Evolutionary conservation across 2,888 invertebrate genomes (phyloP).

Genomic region (Torymus auratus): DNA sequence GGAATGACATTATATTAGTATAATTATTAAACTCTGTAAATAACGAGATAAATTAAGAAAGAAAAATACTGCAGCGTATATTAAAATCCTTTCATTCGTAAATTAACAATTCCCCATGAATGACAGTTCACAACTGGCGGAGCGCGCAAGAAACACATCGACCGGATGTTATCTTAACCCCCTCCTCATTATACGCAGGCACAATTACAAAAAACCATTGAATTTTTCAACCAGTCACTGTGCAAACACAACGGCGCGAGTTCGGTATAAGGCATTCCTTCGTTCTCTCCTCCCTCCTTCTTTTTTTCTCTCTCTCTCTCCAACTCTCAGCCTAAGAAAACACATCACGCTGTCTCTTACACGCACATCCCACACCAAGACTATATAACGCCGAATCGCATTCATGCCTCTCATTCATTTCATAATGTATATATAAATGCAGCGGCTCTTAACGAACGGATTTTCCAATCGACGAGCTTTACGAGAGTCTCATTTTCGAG

Average conservation of each 20-base stretch:
- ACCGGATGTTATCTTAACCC: conserved; percentile 45
- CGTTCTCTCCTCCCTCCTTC: no score
- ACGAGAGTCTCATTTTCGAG: conserved; percentile 5
- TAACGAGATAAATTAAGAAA: no score
- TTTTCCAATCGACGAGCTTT: conserved; percentile 29
- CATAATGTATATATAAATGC: neutral
- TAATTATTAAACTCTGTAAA: no score
- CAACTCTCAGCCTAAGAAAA: conserved; percentile 44
- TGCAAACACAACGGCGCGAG: conserved; percentile 34
- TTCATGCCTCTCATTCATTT: neutral
- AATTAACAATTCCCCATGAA: neutral
- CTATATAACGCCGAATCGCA: neutral
- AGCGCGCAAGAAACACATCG: conserved; percentile 1
- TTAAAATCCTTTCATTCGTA: no score
- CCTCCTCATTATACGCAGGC: no score
- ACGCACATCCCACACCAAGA: neutral
- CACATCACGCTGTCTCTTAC: conserved; percentile 35
- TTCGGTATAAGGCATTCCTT: no score
- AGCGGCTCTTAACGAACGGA: conserved; percentile 1
- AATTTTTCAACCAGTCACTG: conserved; percentile 45
- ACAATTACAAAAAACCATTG: conserved; percentile 24
- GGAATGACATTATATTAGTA: no score
- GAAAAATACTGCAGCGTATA: no score
- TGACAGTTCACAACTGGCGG: neutral
- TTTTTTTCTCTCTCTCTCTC: no score